Evolutionary conservation across 2,888 invertebrate genomes (phyloP).

Genomic region (Magallana nippona): DNA sequence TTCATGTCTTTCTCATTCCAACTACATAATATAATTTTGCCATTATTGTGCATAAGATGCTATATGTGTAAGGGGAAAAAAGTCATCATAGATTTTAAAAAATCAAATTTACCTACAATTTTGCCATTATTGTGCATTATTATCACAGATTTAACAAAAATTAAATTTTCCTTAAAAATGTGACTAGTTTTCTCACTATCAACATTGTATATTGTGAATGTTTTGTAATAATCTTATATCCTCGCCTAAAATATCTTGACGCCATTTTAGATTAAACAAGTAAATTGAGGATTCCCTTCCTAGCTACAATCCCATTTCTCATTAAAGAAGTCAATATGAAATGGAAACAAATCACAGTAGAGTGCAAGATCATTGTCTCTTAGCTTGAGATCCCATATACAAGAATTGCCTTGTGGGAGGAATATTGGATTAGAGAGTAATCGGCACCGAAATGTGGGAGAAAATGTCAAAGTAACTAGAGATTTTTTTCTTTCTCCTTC

Average conservation of each 20-base stretch:
- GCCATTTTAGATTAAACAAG: background rate
- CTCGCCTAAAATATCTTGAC: background rate
- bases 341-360: background rate
- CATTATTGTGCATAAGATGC: too few species aligned
- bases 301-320: background rate
- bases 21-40: too few species aligned
- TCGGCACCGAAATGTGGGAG: background rate
- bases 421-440: constrained; percentile 18
- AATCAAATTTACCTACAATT: too few species aligned
- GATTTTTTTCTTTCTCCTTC: too few species aligned
- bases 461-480: background rate
- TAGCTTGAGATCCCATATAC: background rate
- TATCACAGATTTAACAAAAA: too few species aligned
- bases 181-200: too few species aligned
- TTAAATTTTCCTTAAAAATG: too few species aligned
- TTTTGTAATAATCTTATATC: background rate
- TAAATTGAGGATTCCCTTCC: background rate
- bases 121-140: too few species aligned
- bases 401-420: background rate
- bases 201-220: too few species aligned
- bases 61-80: too few species aligned
- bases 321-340: background rate
- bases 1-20: too few species aligned
- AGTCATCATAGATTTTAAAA: too few species aligned
- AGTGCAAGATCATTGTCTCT: background rate